Evolutionary conservation across 2,888 invertebrate genomes (phyloP), one percentile per base, ranked within the genome.

Genomic region (Chrysolina haemoptera): DNA sequence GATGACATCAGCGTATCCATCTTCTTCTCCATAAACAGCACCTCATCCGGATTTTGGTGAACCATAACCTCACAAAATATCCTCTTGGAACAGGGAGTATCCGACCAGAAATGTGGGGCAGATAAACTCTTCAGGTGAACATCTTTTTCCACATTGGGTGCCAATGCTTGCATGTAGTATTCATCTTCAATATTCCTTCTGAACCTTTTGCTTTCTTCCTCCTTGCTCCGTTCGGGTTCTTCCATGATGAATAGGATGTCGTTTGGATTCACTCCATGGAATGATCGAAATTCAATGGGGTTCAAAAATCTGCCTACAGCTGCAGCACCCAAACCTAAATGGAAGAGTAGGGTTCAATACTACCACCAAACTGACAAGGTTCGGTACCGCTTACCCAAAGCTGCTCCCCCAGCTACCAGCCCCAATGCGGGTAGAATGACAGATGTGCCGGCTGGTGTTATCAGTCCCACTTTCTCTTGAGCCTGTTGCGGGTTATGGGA

Each of bases 351-450:
- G 8, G 14, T 27, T 18, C n/a, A n/a, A n/a, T 22, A 65, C 12
- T 12, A 11, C 48, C 48, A 46, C 20, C n/a, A 9, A 22, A 1
- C 10, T 48, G 12, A 1, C 12, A 12, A 41, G 41, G 11, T 48
- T 10, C 14, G 41, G 35, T 12, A n/a, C 9, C 1, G 70, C 53
- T 67, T 40, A 76, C 78, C 94, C 27, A 95, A 86, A 1, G 95
- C 95, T 0, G 95, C 95, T 14, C 95, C 95, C n/a, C 95, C 94
- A 11, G 95, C 94, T 82, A 95, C 93, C 8, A 95, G 87, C 4
- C 95, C 94, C 22, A 95, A 88, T 0, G 95, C 94, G 18, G 95
- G 95, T 1, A 95, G 87, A 84, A 95, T 91, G 0, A 93, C 93
- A 0, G 92, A 91, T 16, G 89, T 88, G 1, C 90, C 89, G 9